A percentile compares a stretch with the other conserved stretches of the same genome.
phyloP scores from a whole-genome alignment of 2,113 vertebrate genomes.

The Coptodon rendalli region DNA sequence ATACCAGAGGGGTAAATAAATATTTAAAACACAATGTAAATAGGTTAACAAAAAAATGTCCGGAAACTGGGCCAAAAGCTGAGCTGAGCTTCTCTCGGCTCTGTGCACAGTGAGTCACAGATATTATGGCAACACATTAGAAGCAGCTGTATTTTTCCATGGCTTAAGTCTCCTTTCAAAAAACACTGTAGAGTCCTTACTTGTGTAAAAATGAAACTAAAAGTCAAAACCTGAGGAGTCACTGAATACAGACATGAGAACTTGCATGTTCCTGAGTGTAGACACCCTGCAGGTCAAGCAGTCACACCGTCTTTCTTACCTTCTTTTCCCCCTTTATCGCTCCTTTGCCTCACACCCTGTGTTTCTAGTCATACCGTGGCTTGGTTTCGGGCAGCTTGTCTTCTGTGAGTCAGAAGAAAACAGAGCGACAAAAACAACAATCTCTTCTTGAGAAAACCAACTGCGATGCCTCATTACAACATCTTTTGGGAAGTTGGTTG shows the following conservation, averaged over 20 bases:
- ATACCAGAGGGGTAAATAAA: not conserved
- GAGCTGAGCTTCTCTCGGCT: not conserved
- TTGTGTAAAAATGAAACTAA: not conserved
- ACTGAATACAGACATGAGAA: not conserved
- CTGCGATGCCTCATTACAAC: not conserved
- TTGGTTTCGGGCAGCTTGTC: not conserved
- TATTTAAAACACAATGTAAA: not conserved
- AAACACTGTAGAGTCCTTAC: not conserved
- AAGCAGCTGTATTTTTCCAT: constrained; percentile 38
- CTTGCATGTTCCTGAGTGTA: not conserved
- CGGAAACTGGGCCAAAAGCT: not conserved
- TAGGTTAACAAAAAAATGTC: not conserved
- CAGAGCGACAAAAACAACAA: not conserved
- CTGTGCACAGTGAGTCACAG: not conserved
- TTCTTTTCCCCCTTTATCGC: not conserved
- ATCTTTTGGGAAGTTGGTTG: not conserved
- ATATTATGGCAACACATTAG: not conserved
- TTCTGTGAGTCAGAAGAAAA: not conserved
- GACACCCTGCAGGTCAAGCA: not conserved
- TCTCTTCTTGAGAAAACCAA: not conserved
- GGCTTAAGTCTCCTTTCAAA: not conserved
- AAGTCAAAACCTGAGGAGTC: not conserved
- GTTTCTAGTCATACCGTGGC: not conserved
- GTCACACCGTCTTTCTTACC: not conserved
- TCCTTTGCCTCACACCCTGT: not conserved